A percentile compares a stretch with the other conserved stretches of the same genome.
Evolutionary conservation across 1,140 invertebrate genomes (phyloP).

Genomic region (Gonatopus flavifemur): DNA sequence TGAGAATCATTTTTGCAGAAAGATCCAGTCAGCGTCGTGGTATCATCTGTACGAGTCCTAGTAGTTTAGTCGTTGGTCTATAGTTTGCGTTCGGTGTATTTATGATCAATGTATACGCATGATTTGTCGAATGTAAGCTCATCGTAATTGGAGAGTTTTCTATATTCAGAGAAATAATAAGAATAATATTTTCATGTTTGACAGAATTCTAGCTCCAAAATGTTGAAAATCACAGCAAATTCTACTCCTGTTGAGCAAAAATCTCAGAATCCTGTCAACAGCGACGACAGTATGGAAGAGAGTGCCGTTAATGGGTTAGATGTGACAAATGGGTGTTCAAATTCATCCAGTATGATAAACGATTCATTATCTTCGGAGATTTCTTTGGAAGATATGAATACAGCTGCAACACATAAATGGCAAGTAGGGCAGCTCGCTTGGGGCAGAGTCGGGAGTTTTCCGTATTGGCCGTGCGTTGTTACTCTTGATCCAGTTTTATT

Average conservation of each 20-base stretch:
- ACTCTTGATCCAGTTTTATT: constrained; percentile 65
- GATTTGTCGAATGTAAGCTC: not conserved
- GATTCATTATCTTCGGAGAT: constrained; percentile 1
- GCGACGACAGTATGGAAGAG: constrained; percentile 18
- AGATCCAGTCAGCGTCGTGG: not conserved
- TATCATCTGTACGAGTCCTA: not conserved
- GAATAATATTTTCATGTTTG: constrained; percentile 6
- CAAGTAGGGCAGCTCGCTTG: constrained; percentile 69
- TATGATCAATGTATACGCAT: not conserved
- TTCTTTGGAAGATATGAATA: constrained; percentile 1
- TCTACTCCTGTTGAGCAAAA: too few relatives aligned
- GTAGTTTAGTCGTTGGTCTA: not conserved
- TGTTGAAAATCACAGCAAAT: constrained; percentile 16
- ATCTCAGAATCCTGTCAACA: constrained; percentile 12
- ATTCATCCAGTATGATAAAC: constrained; percentile 4
- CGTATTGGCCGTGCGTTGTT: constrained; percentile 79
- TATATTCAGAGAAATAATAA: not conserved
- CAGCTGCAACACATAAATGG: constrained; percentile 20
- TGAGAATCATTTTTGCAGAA: not conserved
- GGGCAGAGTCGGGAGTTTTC: constrained; percentile 71
- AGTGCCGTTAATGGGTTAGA: constrained; percentile 11
- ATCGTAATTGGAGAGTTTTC: not conserved
- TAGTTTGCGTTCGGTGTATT: not conserved
- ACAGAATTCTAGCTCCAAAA: constrained; percentile 19
- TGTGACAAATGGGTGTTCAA: constrained; percentile 14